These are phyloP conservation scores for Odontocolon sp. DNA, from an alignment of 2,888 invertebrate genomes.

Conservation along the genomic window DNA sequence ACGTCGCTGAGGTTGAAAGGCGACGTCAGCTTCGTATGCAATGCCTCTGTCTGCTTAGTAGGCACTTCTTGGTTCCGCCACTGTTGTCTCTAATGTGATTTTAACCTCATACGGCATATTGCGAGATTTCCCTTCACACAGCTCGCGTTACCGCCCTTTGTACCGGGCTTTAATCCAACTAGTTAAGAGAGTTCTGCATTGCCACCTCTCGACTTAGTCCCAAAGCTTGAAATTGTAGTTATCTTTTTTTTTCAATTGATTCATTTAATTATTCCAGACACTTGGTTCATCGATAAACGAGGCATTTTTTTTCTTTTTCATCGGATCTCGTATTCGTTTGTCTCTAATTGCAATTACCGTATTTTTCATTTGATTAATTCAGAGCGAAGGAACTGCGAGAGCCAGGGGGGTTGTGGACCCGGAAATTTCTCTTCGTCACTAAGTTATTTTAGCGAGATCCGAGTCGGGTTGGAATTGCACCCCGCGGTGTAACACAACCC, in stretches of 20 bases:
- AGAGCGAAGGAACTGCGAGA: neutral
- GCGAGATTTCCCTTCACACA: slow-evolving; percentile 71
- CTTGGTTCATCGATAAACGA: too few relatives aligned
- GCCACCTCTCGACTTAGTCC: too few relatives aligned
- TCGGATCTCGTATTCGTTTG: neutral
- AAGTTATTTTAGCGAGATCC: slow-evolving; percentile 1
- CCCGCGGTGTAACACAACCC: slow-evolving; percentile 50
- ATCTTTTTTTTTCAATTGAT: neutral
- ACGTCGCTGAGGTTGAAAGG: slow-evolving; percentile 34
- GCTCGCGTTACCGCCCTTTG: slow-evolving; percentile 75
- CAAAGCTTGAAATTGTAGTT: neutral
- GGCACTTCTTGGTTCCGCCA: too few relatives aligned
- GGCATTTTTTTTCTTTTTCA: neutral
- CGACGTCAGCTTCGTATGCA: slow-evolving; percentile 39
- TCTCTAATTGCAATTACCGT: slow-evolving; percentile 30
- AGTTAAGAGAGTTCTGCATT: slow-evolving; percentile 63
- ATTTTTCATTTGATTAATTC: slow-evolving; percentile 35
- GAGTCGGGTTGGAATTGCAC: slow-evolving; percentile 34
- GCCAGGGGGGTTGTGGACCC: slow-evolving; percentile 6
- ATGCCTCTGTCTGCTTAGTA: too few relatives aligned
- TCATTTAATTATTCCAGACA: too few relatives aligned
- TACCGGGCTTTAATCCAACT: slow-evolving; percentile 71
- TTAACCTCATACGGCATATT: slow-evolving; percentile 43
- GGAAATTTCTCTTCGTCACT: slow-evolving; percentile 41
- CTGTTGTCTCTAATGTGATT: slow-evolving; percentile 24